Evolutionary conservation across 1,140 invertebrate genomes (phyloP).

Genomic region (Drosophila azteca): DNA sequence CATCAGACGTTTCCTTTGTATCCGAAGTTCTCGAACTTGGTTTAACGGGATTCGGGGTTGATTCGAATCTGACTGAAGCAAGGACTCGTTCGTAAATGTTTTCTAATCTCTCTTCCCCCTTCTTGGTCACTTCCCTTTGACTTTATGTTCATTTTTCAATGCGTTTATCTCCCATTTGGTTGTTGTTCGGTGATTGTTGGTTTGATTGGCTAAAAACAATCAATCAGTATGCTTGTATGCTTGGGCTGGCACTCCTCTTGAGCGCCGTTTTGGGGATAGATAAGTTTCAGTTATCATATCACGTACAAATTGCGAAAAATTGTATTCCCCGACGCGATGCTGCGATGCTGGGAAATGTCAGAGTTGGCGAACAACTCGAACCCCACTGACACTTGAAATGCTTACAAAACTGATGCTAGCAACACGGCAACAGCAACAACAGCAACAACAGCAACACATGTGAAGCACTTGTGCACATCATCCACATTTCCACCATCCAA

Average conservation of each 20-base stretch:
- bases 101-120: not conserved
- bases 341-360: conserved; percentile 39
- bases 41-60: no score
- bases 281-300: conserved; percentile 53
- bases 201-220: conserved; percentile 15
- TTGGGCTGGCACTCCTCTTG: conserved; percentile 25
- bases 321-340: conserved; percentile 5
- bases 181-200: conserved; percentile 19
- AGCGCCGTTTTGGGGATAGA: conserved; percentile 24
- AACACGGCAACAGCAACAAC: no score
- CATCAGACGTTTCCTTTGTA: no score
- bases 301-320: conserved; percentile 64
- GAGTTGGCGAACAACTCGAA: conserved; percentile 25
- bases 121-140: conserved; percentile 4
- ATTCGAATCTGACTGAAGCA: no score
- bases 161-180: conserved; percentile 19
- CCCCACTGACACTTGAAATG: conserved; percentile 35
- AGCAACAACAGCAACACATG: conserved; percentile 41
- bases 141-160: conserved; percentile 38
- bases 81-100: no score
- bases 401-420: not conserved
- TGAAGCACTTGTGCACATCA: conserved; percentile 56
- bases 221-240: conserved; percentile 32
- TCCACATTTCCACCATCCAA: not conserved
- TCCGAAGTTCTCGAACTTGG: no score